Conservation (phyloP, 2,797 vertebrate genomes). For the Mus minutoides region DNA sequence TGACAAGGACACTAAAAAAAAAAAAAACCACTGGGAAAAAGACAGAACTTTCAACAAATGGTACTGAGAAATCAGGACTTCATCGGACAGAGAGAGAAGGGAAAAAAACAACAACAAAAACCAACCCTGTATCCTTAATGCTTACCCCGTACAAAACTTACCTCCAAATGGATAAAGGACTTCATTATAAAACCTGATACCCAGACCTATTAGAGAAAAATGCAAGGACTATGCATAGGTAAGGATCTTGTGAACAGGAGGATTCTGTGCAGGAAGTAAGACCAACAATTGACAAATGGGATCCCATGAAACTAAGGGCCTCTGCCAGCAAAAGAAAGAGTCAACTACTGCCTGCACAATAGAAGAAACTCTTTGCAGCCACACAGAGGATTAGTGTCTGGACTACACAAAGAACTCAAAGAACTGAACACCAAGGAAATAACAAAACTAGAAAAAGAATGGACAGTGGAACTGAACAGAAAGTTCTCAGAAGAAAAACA, state of each 20-base stretch:
- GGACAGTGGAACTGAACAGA: neutral
- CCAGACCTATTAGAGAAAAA: neutral
- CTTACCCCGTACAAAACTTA: neutral
- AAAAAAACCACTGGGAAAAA: neutral
- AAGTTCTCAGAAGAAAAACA: neutral
- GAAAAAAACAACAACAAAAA: no score
- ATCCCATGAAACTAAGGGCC: neutral
- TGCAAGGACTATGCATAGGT: neutral
- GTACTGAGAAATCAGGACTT: neutral
- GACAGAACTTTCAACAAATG: neutral
- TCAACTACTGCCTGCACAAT: neutral
- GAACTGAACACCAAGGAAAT: neutral
- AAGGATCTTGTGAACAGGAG: neutral
- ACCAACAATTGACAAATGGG: neutral
- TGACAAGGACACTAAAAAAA: neutral
- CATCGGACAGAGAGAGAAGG: no score
- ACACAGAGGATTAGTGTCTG: neutral
- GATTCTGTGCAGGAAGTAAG: neutral
- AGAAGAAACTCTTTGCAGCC: neutral
- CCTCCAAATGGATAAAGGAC: neutral
- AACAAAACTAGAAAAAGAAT: neutral
- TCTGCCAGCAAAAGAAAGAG: neutral
- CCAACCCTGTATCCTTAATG: neutral
- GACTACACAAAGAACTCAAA: neutral
- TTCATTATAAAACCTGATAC: neutral